A percentile compares a stretch with the other conserved stretches of the same genome.
Conservation (phyloP, 2,888 invertebrate genomes). For the Drosophila algonquin region DNA sequence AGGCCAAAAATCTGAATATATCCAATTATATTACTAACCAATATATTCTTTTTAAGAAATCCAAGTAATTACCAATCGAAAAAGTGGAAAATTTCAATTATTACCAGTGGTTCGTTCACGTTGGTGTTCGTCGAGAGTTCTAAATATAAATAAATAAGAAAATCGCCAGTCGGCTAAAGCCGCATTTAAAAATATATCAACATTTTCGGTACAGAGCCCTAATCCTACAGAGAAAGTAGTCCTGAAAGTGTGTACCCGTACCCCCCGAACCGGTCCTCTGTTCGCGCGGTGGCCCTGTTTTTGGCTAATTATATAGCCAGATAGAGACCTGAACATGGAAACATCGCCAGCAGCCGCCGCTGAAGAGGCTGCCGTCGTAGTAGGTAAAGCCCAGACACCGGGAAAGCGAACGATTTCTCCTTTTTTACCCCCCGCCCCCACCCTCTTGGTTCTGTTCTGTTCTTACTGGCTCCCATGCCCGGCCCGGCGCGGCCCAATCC, state of each 20-base stretch:
- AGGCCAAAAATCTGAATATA: slow-evolving; percentile 33
- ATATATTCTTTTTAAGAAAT: slow-evolving; percentile 24
- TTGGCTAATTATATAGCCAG: slow-evolving; percentile 72
- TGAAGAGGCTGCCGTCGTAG: slow-evolving; percentile 40
- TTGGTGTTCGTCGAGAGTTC: slow-evolving; percentile 57
- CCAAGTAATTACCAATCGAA: slow-evolving; percentile 26
- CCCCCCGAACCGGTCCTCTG: slow-evolving; percentile 43
- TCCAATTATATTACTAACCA: slow-evolving; percentile 24
- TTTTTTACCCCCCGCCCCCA: slow-evolving; percentile 2
- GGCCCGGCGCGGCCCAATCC: neutral
- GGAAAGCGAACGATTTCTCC: slow-evolving; percentile 47
- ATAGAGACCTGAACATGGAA: slow-evolving; percentile 64
- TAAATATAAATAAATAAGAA: slow-evolving; percentile 73
- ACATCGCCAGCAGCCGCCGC: slow-evolving; percentile 51
- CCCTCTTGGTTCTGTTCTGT: neutral
- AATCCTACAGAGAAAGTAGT: slow-evolving; percentile 34
- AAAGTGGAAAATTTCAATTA: slow-evolving; percentile 36
- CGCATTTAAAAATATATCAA: slow-evolving; percentile 46
- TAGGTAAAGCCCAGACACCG: slow-evolving; percentile 55
- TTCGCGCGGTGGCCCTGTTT: slow-evolving; percentile 61
- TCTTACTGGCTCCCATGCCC: neutral
- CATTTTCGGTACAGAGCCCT: slow-evolving; percentile 39
- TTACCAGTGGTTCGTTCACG: slow-evolving; percentile 23
- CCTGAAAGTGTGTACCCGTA: slow-evolving; percentile 13
- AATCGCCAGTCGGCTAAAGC: slow-evolving; percentile 50